Base-by-base conservation (phyloP, 2,888 invertebrate genomes). In the Pandemis heparana region DNA sequence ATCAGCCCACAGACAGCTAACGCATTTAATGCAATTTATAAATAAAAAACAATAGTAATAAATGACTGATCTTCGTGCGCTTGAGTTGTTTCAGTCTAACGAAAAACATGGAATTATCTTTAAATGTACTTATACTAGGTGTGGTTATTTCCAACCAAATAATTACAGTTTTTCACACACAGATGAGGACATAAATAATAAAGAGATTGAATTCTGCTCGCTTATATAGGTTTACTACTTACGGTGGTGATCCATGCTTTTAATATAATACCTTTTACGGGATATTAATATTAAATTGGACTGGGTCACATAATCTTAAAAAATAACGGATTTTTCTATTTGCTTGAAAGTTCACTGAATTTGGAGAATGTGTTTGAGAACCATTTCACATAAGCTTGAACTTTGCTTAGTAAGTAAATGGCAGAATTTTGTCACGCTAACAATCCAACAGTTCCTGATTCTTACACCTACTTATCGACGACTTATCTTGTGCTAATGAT, bases 401-500 rank as follows among this genome's bases (percentile, higher is more conserved):
- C 6, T 18, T 18, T 53, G 16, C 16, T 18, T 9, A 53, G 18
- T 53, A 53, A 53, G 18, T 53, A 53, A 53, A 56, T 56, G 56
- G 12, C 56, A 12, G 56, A 56, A 5, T 23, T 23, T 56, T 56
- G 56, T 56, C 4, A 56, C 12, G 23, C 10, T 56, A 18, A 56
- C 56, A 56, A 56, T 56, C 23, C 23, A 12, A 56, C 56, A 12
- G 56, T 23, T 23, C 56, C 56, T 23, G 56, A 73, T 66, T 77
- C 82, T 86, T 86, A 88, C 72, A 79, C 76, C 85, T 89, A 89
- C 60, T 62, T 75, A 75, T 79, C 80, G 82, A 88, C 82, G 86
- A 85, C 84, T 80, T 78, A 78, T 76, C 77, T 79, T 85, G 81
- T 79, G 77, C 88, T 91, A 89, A 90, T 88, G 90, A 91, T 91